Conservation (phyloP, 2,797 vertebrate genomes). For the Sebastes cheni region DNA sequence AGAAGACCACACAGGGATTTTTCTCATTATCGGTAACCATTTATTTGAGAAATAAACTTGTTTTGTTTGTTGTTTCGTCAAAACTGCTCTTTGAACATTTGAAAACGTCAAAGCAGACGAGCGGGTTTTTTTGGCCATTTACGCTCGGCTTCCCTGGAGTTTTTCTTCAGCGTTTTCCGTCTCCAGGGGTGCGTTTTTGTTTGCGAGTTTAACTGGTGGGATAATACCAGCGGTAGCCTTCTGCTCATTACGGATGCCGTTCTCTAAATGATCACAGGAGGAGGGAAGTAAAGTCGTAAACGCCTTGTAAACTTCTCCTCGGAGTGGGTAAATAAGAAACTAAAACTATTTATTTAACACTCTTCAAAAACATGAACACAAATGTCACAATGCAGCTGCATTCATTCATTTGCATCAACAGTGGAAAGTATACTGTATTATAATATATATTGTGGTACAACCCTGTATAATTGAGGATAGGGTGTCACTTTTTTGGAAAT, state of each 20-base stretch:
- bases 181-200: not conserved
- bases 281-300: not conserved
- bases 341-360: not conserved
- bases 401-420: not conserved
- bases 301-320: not conserved
- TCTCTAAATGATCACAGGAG: constrained; percentile 8
- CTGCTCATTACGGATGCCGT: not conserved
- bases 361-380: not conserved
- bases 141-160: not conserved
- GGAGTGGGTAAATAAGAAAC: not conserved
- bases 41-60: not conserved
- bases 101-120: constrained; percentile 2
- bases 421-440: not conserved
- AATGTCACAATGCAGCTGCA: not conserved
- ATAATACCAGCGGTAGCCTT: not conserved
- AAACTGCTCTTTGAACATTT: not conserved
- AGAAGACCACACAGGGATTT: not conserved
- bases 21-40: not conserved
- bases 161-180: not conserved
- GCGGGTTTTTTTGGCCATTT: not conserved
- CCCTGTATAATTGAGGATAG: not conserved
- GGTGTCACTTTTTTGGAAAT: not conserved
- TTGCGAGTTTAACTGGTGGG: not conserved
- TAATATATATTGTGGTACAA: no score
- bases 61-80: not conserved